Base-by-base conservation (phyloP, 2,113 vertebrate genomes). In the Oryzias curvinotus region DNA sequence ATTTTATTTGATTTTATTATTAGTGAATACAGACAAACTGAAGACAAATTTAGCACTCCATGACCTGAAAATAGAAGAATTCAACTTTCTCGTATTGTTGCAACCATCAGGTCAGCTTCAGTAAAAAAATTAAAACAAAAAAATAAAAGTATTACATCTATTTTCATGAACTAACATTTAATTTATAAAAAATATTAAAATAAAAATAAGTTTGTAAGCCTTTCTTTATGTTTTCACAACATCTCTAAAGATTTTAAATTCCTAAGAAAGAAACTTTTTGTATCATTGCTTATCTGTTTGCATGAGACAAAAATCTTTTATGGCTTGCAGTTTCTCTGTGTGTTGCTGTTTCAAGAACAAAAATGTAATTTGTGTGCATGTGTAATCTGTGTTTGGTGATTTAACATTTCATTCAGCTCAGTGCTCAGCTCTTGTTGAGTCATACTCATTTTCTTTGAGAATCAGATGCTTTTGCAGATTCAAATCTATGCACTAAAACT, bases 261-360 rank as follows among this genome's bases (percentile, higher is more conserved):
- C 25, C 54, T 58, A 10, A 45, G 57, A 21, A 2, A 1, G 23
- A 16, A 7, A 19, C 62, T 64, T 78, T 75, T 85, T 82, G 19
- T 83, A 77, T 68, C 64, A 49, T 48, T 62, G 46, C 45, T 75
- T 14, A 68, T 83, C 68, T 83, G 51, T 59, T 23, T 76, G 73
- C 52, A 43, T 12, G 52, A 71, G 62, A 77, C 62, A 14, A 54
- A 55, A 71, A 61, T 45, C 58, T 74, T 75, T 75, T 68, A 57
- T 65, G 43, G 68, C 77, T 79, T 88, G 83, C 64, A 45, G 83
- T 82, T 73, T 72, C 62, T 84, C 69, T 58, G 49, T 79, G 68
- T 73, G 25, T 54, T 59, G 5, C 74, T 70, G 52, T 82, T 78
- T 78, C 75, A 57, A 74, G 77, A 64, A 28, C 41, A 41, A n/a